phyloP scores from a whole-genome alignment of 2,113 vertebrate species.

The Corythornis vintsioides region DNA sequence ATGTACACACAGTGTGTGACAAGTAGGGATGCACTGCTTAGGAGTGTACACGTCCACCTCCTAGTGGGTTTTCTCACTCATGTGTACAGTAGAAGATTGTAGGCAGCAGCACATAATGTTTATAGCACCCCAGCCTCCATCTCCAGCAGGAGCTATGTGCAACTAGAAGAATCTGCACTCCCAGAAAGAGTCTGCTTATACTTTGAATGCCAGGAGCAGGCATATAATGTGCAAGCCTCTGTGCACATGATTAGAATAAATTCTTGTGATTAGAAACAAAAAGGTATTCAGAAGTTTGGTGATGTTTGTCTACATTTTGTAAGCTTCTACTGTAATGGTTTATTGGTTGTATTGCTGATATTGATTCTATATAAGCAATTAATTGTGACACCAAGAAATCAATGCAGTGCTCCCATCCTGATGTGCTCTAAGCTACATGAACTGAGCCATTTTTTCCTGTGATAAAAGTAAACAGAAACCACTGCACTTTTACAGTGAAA shows the following conservation, averaged over 20 bases:
- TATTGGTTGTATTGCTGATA: neutral
- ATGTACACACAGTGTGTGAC: accelerated
- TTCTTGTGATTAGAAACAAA: neutral
- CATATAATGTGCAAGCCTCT: neutral
- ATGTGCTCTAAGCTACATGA: neutral
- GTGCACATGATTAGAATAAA: neutral
- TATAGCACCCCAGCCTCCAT: neutral
- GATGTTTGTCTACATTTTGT: neutral
- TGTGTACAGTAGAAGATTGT: accelerated
- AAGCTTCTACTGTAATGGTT: accelerated
- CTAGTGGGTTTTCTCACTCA: neutral
- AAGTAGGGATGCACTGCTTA: neutral
- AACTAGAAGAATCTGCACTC: neutral
- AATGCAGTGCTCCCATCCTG: neutral
- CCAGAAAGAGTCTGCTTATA: neutral
- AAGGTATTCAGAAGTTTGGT: neutral
- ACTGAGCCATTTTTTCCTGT: neutral
- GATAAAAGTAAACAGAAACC: neutral
- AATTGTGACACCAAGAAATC: neutral
- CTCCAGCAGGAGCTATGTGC: neutral
- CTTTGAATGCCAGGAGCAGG: neutral
- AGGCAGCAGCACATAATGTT: neutral
- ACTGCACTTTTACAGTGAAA: neutral
- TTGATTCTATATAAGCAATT: neutral
- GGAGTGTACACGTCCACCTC: neutral